Conservation (phyloP, 1,140 invertebrate genomes). For the Episyrphus balteatus region DNA sequence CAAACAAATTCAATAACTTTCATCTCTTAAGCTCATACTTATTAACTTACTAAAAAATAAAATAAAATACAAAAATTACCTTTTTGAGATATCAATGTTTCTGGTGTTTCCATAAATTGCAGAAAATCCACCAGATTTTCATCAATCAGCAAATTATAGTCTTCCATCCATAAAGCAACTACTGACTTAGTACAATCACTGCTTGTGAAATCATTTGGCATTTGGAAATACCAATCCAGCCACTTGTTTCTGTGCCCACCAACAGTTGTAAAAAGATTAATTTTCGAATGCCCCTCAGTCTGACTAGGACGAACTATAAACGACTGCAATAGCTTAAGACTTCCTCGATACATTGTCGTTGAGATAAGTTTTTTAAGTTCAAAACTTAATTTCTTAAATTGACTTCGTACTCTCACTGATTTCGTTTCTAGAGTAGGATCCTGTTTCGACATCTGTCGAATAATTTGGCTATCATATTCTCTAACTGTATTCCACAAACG, state of each 20-base stretch:
- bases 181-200: slow-evolving; percentile 6
- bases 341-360: too few species aligned
- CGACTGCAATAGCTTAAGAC: too few species aligned
- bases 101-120: slow-evolving; percentile 8
- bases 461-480: neutral
- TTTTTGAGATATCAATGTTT: neutral
- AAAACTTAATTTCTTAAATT: too few species aligned
- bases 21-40: too few species aligned
- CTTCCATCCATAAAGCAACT: slow-evolving; percentile 23
- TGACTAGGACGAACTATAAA: neutral
- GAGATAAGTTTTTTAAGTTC: too few species aligned
- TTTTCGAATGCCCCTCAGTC: slow-evolving; percentile 18
- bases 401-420: too few species aligned
- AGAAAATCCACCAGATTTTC: slow-evolving; percentile 25
- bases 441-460: neutral
- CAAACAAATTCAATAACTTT: too few species aligned
- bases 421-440: too few species aligned
- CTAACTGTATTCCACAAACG: slow-evolving; percentile 7
- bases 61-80: too few species aligned
- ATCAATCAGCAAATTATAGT: slow-evolving; percentile 16
- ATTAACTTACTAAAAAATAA: too few species aligned
- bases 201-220: slow-evolving; percentile 4
- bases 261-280: slow-evolving; percentile 17
- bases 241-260: slow-evolving; percentile 18
- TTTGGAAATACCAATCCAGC: slow-evolving; percentile 21